Conservation (phyloP, 2,888 invertebrate species). For the Unio delphinus region DNA sequence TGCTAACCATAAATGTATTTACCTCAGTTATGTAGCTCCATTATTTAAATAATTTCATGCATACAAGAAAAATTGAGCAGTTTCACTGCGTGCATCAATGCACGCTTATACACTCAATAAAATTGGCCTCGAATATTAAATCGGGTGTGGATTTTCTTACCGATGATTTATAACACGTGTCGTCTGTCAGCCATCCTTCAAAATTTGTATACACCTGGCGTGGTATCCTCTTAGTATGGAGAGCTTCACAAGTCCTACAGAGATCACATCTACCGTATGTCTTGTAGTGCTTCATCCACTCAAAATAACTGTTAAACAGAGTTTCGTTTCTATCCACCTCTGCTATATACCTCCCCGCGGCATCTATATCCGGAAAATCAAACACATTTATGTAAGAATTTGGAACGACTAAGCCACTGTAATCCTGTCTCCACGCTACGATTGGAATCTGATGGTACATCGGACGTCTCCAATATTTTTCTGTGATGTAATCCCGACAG, state of each 20-base stretch:
- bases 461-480: slow-evolving; percentile 3
- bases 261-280: neutral
- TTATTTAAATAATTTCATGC: too few species aligned
- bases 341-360: slow-evolving; percentile 4
- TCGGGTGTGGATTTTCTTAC: too few species aligned
- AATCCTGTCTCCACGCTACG: slow-evolving; percentile 4
- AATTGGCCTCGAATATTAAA: too few species aligned
- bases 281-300: slow-evolving; percentile 1
- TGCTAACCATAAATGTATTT: too few species aligned
- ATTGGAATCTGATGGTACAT: neutral
- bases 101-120: too few species aligned
- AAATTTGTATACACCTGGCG: slow-evolving; percentile 9
- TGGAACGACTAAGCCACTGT: slow-evolving; percentile 2
- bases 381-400: slow-evolving; percentile 7
- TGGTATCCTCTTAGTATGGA: neutral
- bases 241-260: slow-evolving; percentile 4
- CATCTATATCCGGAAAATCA: slow-evolving; percentile 6
- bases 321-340: slow-evolving; percentile 8
- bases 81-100: too few species aligned
- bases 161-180: too few species aligned
- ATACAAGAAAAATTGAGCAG: too few species aligned
- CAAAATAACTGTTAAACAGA: slow-evolving; percentile 9
- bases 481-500: slow-evolving; percentile 11
- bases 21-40: too few species aligned
- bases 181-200: neutral